Percentiles rank a stretch among this genome's conserved stretches.
phyloP scores from a whole-genome alignment of 2,888 invertebrate genomes.

The Orchesella flavescens region DNA sequence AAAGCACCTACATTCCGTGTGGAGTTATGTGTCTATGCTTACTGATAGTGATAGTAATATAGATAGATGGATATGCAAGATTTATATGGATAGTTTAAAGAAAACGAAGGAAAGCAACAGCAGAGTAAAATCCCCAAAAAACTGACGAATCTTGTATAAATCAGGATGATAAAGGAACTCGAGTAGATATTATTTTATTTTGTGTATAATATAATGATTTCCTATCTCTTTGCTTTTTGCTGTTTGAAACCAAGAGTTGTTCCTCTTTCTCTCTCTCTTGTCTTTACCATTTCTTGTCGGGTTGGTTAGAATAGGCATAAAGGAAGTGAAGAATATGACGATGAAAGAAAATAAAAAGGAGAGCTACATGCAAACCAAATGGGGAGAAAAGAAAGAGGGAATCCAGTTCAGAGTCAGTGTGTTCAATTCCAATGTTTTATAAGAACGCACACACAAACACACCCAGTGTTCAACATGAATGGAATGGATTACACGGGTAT shows the following conservation, averaged over 20 bases:
- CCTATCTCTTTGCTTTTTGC: background rate
- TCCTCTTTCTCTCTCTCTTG: background rate
- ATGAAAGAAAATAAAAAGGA: background rate
- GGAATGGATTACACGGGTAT: no score
- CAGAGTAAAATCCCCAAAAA: conserved; percentile 27
- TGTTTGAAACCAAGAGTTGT: background rate
- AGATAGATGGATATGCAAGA: no score
- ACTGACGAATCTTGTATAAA: conserved; percentile 55
- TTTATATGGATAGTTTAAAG: conserved; percentile 3
- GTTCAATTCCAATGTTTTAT: background rate
- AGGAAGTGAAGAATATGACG: background rate
- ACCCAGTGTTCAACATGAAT: background rate
- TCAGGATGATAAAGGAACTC: background rate
- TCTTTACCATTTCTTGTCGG: no score
- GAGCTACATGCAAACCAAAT: background rate
- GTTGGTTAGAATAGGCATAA: background rate
- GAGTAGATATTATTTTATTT: background rate
- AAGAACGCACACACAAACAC: background rate
- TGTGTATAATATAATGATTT: conserved; percentile 16
- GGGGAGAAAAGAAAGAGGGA: background rate
- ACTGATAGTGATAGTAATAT: no score
- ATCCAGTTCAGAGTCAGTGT: background rate
- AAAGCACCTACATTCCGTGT: background rate
- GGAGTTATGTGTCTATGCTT: no score
- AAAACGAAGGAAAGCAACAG: conserved; percentile 31